phyloP scores from a whole-genome alignment of 2,888 invertebrate species.

The Coelogynopora nodosa region DNA sequence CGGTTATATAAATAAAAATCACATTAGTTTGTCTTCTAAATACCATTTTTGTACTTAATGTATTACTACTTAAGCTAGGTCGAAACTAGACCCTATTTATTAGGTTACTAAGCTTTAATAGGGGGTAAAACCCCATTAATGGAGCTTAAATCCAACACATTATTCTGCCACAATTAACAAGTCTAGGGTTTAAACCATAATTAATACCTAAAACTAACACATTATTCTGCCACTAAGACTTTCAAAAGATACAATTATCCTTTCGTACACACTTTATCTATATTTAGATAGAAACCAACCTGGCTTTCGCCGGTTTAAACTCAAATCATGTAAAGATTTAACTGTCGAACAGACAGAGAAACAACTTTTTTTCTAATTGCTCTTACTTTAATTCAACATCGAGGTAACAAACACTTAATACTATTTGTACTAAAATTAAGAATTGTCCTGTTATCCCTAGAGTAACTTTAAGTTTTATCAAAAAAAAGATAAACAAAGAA shows the following conservation, averaged over 20 bases:
- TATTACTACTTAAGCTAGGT: no score
- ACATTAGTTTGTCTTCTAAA: no score
- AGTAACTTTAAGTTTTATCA: slow-evolving; percentile 69
- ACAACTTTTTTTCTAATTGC: slow-evolving; percentile 66
- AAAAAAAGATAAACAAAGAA: slow-evolving; percentile 60
- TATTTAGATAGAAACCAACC: slow-evolving; percentile 75
- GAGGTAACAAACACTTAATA: slow-evolving; percentile 77
- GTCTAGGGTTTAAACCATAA: no score
- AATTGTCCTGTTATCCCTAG: slow-evolving; percentile 81
- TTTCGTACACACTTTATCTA: slow-evolving; percentile 72
- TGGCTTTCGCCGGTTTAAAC: slow-evolving; percentile 80
- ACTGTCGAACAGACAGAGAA: slow-evolving; percentile 73
- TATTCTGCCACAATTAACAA: no score
- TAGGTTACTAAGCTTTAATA: no score
- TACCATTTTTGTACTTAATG: no score
- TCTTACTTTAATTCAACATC: slow-evolving; percentile 80
- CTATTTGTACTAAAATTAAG: slow-evolving; percentile 73
- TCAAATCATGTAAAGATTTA: slow-evolving; percentile 81
- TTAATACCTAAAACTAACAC: no score
- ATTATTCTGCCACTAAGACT: neutral
- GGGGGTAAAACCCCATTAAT: no score
- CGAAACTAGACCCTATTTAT: no score
- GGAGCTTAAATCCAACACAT: no score
- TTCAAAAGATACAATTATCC: slow-evolving; percentile 61
- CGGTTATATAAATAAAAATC: no score